Percentiles rank a stretch among this genome's conserved stretches.
Evolutionary conservation across 2,888 invertebrate genomes (phyloP).

Genomic region (Nesidiocoris tenuis): DNA sequence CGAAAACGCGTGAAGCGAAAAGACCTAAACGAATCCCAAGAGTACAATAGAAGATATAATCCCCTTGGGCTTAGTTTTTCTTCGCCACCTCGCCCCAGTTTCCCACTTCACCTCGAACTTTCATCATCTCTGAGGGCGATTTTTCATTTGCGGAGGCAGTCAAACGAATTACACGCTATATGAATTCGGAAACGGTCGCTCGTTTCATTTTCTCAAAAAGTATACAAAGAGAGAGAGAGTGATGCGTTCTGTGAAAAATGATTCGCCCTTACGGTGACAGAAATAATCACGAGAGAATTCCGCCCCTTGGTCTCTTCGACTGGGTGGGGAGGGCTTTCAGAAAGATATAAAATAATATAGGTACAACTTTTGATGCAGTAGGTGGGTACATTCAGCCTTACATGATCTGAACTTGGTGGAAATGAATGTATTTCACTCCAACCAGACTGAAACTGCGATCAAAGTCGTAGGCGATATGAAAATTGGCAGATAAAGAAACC

Average conservation of each 20-base stretch:
- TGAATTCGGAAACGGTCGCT: neutral
- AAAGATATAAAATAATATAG: too few relatives aligned
- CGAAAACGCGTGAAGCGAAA: neutral
- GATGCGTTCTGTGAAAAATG: neutral
- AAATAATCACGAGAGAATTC: too few relatives aligned
- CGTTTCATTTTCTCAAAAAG: neutral
- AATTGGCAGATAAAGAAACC: too few relatives aligned
- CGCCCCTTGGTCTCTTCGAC: too few relatives aligned
- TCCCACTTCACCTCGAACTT: neutral
- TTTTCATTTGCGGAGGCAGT: neutral
- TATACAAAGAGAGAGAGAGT: neutral
- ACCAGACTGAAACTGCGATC: too few relatives aligned
- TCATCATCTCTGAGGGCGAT: neutral
- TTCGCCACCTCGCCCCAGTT: neutral
- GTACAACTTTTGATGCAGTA: too few relatives aligned
- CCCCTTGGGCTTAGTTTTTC: neutral
- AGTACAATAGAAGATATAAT: neutral
- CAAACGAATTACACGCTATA: neutral
- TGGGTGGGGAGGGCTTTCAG: too few relatives aligned
- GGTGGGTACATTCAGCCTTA: too few relatives aligned
- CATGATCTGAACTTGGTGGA: too few relatives aligned
- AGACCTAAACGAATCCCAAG: neutral
- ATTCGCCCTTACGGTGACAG: neutral
- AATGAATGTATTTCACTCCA: too few relatives aligned
- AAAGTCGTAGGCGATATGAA: too few relatives aligned